Conservation (phyloP, 1,140 invertebrate genomes). For the Lysiphlebus fabarum region DNA sequence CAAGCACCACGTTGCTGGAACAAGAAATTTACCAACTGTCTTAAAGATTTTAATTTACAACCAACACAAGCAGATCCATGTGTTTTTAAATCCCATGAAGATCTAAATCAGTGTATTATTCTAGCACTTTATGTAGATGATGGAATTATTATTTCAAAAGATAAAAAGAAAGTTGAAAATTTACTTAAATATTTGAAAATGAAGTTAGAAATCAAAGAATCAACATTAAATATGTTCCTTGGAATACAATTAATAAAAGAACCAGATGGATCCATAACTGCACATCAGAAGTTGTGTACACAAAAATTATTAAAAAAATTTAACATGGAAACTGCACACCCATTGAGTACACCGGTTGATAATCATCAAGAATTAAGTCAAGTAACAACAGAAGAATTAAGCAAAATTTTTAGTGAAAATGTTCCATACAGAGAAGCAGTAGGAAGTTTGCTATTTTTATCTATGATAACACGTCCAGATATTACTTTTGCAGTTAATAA, state of each 20-base stretch:
- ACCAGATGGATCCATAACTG: constrained; percentile 23
- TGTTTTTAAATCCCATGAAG: constrained; percentile 24
- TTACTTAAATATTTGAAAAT: constrained; percentile 29
- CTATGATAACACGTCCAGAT: constrained; percentile 39
- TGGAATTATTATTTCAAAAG: constrained; percentile 26
- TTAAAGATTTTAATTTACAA: constrained; percentile 24
- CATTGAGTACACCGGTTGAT: constrained; percentile 15
- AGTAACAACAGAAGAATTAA: too few relatives aligned
- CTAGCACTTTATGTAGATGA: constrained; percentile 28
- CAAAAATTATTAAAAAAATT: constrained; percentile 23
- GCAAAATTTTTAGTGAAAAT: too few relatives aligned
- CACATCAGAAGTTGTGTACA: constrained; percentile 33
- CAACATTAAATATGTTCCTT: constrained; percentile 22
- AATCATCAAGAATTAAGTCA: constrained; percentile 15
- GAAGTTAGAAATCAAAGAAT: constrained; percentile 26
- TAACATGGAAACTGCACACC: constrained; percentile 13
- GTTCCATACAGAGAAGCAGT: constrained; percentile 35
- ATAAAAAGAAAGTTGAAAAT: constrained; percentile 17
- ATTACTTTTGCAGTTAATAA: constrained; percentile 35
- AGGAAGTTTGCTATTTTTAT: constrained; percentile 41
- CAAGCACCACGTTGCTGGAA: constrained; percentile 47
- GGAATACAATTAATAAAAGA: constrained; percentile 27
- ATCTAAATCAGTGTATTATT: constrained; percentile 17
- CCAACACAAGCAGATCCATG: constrained; percentile 29
- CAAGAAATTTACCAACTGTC: constrained; percentile 29